Conservation (phyloP, 2,113 vertebrate genomes). For the Thamnaconus septentrionalis region DNA sequence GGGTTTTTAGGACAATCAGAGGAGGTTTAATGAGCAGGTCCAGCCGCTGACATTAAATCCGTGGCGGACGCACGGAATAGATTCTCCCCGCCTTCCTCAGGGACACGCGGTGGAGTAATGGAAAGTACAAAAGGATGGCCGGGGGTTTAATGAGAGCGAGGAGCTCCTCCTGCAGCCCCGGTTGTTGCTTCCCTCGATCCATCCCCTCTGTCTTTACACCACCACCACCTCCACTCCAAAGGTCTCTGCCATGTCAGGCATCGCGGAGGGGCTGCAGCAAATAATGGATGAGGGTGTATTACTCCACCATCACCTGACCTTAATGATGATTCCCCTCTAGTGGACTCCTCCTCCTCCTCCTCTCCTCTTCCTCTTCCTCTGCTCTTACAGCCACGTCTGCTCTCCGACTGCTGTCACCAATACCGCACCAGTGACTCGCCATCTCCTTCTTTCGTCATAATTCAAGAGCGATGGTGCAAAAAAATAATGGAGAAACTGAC, state of each 20-base stretch:
- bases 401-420: slow-evolving; percentile 26
- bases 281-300: slow-evolving; percentile 45
- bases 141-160: slow-evolving; percentile 41
- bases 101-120: slow-evolving; percentile 34
- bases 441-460: slow-evolving; percentile 36
- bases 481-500: slow-evolving; percentile 28
- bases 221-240: slow-evolving; percentile 8
- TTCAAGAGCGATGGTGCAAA: slow-evolving; percentile 24
- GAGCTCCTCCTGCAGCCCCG: slow-evolving; percentile 14
- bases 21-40: slow-evolving; percentile 29
- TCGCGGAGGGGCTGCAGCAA: slow-evolving; percentile 24
- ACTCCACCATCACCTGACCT: slow-evolving; percentile 24
- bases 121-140: slow-evolving; percentile 30
- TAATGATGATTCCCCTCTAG: slow-evolving; percentile 36
- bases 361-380: not conserved
- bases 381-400: not conserved
- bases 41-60: slow-evolving; percentile 32
- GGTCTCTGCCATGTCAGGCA: slow-evolving; percentile 29
- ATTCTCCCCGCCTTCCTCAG: slow-evolving; percentile 19
- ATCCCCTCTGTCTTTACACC: slow-evolving; percentile 6
- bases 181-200: slow-evolving; percentile 14
- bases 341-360: slow-evolving; percentile 3
- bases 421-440: slow-evolving; percentile 18
- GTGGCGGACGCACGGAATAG: slow-evolving; percentile 13
- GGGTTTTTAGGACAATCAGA: slow-evolving; percentile 13